phyloP scores from a whole-genome alignment of 2,888 invertebrate genomes.

The Melangyna quadrimaculata region DNA sequence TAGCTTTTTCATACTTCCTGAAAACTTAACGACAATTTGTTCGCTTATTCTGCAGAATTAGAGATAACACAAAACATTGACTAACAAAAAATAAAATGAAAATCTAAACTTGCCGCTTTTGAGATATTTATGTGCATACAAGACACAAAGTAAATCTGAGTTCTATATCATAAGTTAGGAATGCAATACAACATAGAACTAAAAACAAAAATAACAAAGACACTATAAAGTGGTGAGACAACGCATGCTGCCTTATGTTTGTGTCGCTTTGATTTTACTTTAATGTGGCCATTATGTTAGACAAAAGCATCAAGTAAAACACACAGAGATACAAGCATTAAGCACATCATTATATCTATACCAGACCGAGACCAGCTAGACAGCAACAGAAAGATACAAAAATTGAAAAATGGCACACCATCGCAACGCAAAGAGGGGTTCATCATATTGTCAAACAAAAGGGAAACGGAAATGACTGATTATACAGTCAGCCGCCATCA shows the following conservation, averaged over 20 bases:
- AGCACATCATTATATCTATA: neutral
- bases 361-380: neutral
- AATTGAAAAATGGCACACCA: constrained; percentile 23
- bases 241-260: constrained; percentile 32
- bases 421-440: constrained; percentile 25
- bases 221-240: neutral
- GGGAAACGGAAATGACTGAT: constrained; percentile 68
- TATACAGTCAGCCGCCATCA: constrained; percentile 21
- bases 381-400: constrained; percentile 13
- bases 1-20: constrained; percentile 12
- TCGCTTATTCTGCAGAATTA: constrained; percentile 46
- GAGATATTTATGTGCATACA: no score
- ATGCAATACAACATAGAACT: constrained; percentile 12
- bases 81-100: neutral
- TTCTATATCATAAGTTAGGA: constrained; percentile 10
- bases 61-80: constrained; percentile 50
- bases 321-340: neutral
- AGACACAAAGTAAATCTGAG: constrained; percentile 35
- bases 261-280: constrained; percentile 45
- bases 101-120: constrained; percentile 32
- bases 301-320: constrained; percentile 40
- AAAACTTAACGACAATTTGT: constrained; percentile 38
- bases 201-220: neutral
- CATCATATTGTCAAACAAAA: constrained; percentile 36
- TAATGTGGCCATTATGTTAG: constrained; percentile 17